Base-by-base conservation (phyloP, 2,113 vertebrate genomes). In the Callionymus lyra region DNA sequence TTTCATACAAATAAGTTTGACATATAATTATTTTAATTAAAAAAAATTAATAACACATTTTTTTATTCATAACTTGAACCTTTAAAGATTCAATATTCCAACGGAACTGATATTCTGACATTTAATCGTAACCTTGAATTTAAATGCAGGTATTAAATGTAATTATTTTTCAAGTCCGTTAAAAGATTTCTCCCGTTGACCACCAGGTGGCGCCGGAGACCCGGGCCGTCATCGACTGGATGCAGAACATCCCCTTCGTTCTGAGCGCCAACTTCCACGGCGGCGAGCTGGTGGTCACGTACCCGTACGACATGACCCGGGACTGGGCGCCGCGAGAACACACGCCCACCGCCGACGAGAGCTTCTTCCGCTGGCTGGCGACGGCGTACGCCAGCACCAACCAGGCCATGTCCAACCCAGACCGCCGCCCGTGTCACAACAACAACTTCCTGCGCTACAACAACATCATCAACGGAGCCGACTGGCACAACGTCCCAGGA, bases 321-420 rank as follows among this genome's bases (percentile, higher is more conserved):
- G 77, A 85, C 65, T 0, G 90, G 89, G 66, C 72, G 10, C 65
- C 88, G 32, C 75, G 76, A 46, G 77, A 93, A 43, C 74, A 72
- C 71, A 83, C 83, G 0, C 81, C 83, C 38, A 82, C 89, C 0
- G 66, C 91, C 0, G 94, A 97, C 44, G 89, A 97, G 0, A 88
- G 87, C 34, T 88, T 97, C 71, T 98, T 98, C 83, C 90, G 92
- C 52, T 97, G 94, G 93, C 77, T 98, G 2, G 90, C 91, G 43
- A 89, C 88, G 12, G 88, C 85, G 38, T 97, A 90, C 0, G 91
- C 93, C 59, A 94, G 89, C 0, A 88, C 92, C 27, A 93, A 97
- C 41, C 64, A 69, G 76, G 76, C 83, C 60, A 90, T 97, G 93
- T 89, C 81, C 0, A 89, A 94, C 61, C 87, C 86, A 9, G 84